Evolutionary conservation across 2,888 invertebrate genomes (phyloP), one percentile per base, ranked within the genome.

Genomic region (Lottia gigantea): DNA sequence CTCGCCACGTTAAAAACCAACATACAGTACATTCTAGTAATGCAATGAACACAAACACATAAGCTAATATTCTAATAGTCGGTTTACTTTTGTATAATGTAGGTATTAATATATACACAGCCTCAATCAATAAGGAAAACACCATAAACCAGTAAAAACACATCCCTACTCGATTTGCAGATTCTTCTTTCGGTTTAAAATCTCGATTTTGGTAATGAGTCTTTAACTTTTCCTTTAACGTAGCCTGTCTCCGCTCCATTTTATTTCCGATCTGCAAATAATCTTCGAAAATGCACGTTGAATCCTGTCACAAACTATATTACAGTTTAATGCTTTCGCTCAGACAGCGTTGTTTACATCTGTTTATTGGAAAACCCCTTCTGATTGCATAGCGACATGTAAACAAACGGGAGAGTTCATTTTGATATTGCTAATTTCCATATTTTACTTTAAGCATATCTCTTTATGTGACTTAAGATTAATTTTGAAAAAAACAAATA

Each of bases 191-290:
- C 8, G 80, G 76, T n/a, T 72, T 72, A 71, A 84, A 83, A 64
- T 81, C 78, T 46, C 81, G 70, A 19, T 46, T 46, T n/a, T 77
- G 76, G 64, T 80, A 82, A 73, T 83, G 82, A 16, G 74, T 74
- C 19, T 71, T 64, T 8, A 81, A 71, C 71, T 82, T 82, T 70
- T 82, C 82, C 66, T 78, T 81, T 31, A 84, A 69, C 46, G 79
- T 74, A 40, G 74, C 72, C 71, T 82, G 80, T 71, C 81, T 69
- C 11, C 81, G 64, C 55, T 81, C 81, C 82, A 81, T 81, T 2
- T 62, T 71, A 49, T 46, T 23, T 46, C 3, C 2, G 26, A 40
- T 40, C 40, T 31, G 2, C 31, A 40, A 40, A 40, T 40, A 40
- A 4, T 8, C 40, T 40, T 40, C 6, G 40, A 11, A 40, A 40